Base-by-base conservation (phyloP, 2,797 vertebrate genomes). In the Arctocebus calabarensis region DNA sequence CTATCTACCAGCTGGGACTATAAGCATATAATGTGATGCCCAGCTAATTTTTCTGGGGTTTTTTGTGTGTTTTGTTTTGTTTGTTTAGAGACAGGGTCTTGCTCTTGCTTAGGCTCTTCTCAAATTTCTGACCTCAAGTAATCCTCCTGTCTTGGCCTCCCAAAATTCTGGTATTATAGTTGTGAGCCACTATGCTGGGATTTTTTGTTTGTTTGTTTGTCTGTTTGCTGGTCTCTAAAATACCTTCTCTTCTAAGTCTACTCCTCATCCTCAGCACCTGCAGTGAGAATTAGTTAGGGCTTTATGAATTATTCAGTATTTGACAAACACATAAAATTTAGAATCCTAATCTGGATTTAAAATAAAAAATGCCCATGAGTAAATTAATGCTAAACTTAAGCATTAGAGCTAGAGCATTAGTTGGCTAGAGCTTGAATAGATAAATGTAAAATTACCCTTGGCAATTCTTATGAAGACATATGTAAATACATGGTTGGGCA, bases 401-500 rank as follows among this genome's bases (percentile, higher is more conserved):
- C n/a, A n/a, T n/a, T n/a, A n/a, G n/a, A n/a, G n/a, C n/a, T n/a
- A n/a, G n/a, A n/a, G n/a, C n/a, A n/a, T n/a, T n/a, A n/a, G n/a
- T n/a, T 90, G 81, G 34, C 89, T 70, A 92, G 74, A 95, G 55
- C 64, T 94, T 90, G 95, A 93, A 96, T 88, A 86, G 96, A 97
- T 97, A 96, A 96, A 96, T 93, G 20, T 79, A 90, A 91, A 96
- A 97, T 97, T 97, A 96, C 94, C 87, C 93, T 95, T 88, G 89
- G 91, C 62, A 40, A 85, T 90, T 96, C 89, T 94, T 90, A 96
- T 77, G 57, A 98, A 97, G 92, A 96, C 45, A 22, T 95, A 83
- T 90, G 82, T 92, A 96, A 93, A 97, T 96, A 90, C 8, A 61
- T 5, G 17, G 48, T 84, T 81, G 59, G 84, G 64, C 62, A 71